Base-by-base conservation (phyloP, 1,140 invertebrate species). In the Habropoda laboriosa region DNA sequence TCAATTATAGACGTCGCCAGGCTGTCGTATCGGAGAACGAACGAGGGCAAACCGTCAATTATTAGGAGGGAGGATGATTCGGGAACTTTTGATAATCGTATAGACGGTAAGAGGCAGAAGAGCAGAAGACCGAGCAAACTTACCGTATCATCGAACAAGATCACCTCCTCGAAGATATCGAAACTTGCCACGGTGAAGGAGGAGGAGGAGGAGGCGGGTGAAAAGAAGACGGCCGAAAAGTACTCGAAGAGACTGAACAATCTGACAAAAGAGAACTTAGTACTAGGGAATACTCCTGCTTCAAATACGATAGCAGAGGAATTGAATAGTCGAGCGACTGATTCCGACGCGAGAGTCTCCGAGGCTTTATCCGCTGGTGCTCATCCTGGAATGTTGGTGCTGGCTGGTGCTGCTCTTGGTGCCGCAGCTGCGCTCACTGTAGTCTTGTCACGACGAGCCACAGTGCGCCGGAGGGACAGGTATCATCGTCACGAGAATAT, bases 401-500 rank as follows among this genome's bases (percentile, higher is more conserved):
- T 94, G 6, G 90, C 90, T 4, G 91, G 93, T 78, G 81, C 92
- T 86, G 90, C 87, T 0, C 70, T 92, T 0, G 85, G 93, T 82
- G 94, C 91, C 58, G 87, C 93, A 83, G 91, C 93, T 78, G 90
- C 93, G 79, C 85, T 91, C 81, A 92, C 92, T 78, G 90, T 93
- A 80, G 92, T 94, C 81, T 74, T 92, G 7, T 91, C 92, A 12
- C 87, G 91, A 64, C 89, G 90, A 3, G 90, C 90, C 3, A 89
- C 87, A 7, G 78, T 88, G 13, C 77, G 83, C 68, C 88, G 90
- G 84, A 91, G 92, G 57, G 91, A 92, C 61, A 92, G 89, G 75
- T 92, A 92, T 79, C 91, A 92, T 42, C 89, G 90, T 18, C 92
- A 94, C 82, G 94, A 95, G 82, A 95, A 95, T 89, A 95, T 96